Evolutionary conservation across 2,888 invertebrate species (phyloP), one percentile per base, ranked within the genome.

Genomic region (Temnothorax unifasciatus): DNA sequence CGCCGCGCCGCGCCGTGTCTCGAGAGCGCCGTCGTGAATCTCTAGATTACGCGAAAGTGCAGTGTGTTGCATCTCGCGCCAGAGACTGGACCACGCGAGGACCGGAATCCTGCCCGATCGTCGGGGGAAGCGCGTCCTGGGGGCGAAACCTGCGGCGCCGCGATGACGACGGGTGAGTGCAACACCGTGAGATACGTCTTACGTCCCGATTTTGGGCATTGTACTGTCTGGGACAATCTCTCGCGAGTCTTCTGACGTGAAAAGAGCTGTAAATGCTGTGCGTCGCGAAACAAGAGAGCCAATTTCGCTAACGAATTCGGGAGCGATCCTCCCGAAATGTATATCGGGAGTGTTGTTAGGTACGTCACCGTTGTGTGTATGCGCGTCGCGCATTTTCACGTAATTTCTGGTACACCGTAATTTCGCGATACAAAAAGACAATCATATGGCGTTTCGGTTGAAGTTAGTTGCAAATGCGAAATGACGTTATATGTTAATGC

Each of bases 401-500:
- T 3, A 59, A 50, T 34, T 66, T 50, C 18, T 21, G 11, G 11
- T 3, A 25, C 3, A 25, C 5, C 9, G 18, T 18, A 71, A 71
- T 71, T 47, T 57, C 47, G 18, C 38, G 29, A 38, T 44, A 2
- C 18, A 18, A 18, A 21, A 44, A 59, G 59, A 59, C 34, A 21
- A 50, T 73, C 38, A 13, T 47, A 18, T 47, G 38, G 9, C 34
- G 21, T 44, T 77, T 50, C 18, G 52, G 9, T 9, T 4, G 29
- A 29, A 34, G 57, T 59, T 66, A 4, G 25, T 18, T 59, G 44
- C 38, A 25, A 73, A 47, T 47, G 47, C 59, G 29, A 81, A 71
- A 73, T 61, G 18, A 59, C 21, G 21, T 59, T 71, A 47, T 47
- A 34, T 47, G 47, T 81, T 81, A 81, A 81, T 81, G 29, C 21